Conservation (phyloP, 2,113 vertebrate species). For the Neomonachus schauinslandi region DNA sequence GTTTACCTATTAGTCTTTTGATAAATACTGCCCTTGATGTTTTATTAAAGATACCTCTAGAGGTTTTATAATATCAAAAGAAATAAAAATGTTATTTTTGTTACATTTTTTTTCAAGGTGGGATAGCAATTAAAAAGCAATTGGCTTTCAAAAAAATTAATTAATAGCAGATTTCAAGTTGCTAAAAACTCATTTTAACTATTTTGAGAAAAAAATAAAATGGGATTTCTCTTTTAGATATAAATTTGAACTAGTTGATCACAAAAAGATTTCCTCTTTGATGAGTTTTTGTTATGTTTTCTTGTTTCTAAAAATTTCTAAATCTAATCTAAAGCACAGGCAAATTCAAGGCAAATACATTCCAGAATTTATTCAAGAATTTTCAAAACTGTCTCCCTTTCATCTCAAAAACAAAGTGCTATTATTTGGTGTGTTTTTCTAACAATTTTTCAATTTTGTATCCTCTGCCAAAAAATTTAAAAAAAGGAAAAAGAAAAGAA, state of each 20-base stretch:
- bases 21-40: neutral
- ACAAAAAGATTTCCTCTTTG: neutral
- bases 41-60: conserved; percentile 3
- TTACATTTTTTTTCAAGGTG: neutral
- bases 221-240: neutral
- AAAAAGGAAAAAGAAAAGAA: neutral
- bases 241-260: neutral
- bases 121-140: neutral
- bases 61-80: neutral
- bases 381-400: conserved; percentile 30
- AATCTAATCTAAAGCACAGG: neutral
- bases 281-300: neutral
- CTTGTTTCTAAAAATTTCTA: neutral
- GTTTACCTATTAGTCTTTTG: conserved; percentile 4
- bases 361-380: neutral
- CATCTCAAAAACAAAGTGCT: conserved; percentile 8
- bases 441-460: neutral
- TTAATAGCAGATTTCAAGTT: conserved; percentile 39
- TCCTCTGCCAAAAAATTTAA: neutral
- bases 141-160: conserved; percentile 11
- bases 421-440: neutral
- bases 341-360: neutral
- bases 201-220: neutral
- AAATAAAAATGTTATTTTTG: neutral
- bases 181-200: neutral